Conservation (phyloP, 2,888 invertebrate species). For the Piscicola geometra region DNA sequence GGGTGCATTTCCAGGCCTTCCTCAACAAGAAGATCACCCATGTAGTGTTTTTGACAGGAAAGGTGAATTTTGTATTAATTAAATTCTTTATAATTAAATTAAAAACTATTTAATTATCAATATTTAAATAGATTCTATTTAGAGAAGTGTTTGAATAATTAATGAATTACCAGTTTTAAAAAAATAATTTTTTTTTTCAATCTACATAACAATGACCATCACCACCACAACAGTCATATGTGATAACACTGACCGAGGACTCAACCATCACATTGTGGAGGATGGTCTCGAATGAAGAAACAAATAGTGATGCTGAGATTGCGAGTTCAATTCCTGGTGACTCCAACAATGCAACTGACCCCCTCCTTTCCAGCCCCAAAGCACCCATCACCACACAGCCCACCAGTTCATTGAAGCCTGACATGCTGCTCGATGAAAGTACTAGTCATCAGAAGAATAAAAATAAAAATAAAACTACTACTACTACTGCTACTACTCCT, state of each 20-base stretch:
- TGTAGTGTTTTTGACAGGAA: conserved; percentile 19
- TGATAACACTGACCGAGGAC: background rate
- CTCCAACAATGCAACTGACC: background rate
- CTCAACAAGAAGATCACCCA: conserved; percentile 16
- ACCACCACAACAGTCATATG: background rate
- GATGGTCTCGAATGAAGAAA: background rate
- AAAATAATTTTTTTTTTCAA: background rate
- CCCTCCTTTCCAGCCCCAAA: background rate
- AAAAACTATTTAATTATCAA: too few species aligned
- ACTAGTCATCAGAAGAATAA: background rate
- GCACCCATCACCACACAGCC: background rate
- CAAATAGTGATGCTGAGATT: background rate
- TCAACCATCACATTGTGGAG: background rate
- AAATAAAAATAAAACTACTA: background rate
- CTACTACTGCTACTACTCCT: too few species aligned
- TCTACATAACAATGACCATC: background rate
- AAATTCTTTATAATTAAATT: too few species aligned
- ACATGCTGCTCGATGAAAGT: background rate
- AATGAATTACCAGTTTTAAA: background rate
- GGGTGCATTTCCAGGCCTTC: conserved; percentile 23
- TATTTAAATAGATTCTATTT: too few species aligned
- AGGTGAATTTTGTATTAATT: too few species aligned
- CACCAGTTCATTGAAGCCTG: too few species aligned
- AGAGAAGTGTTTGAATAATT: background rate
- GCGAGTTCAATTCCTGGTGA: background rate